A percentile compares a stretch with the other conserved stretches of the same genome.
Conservation (phyloP, 2,113 vertebrate species). For the Alaudala cheleensis region DNA sequence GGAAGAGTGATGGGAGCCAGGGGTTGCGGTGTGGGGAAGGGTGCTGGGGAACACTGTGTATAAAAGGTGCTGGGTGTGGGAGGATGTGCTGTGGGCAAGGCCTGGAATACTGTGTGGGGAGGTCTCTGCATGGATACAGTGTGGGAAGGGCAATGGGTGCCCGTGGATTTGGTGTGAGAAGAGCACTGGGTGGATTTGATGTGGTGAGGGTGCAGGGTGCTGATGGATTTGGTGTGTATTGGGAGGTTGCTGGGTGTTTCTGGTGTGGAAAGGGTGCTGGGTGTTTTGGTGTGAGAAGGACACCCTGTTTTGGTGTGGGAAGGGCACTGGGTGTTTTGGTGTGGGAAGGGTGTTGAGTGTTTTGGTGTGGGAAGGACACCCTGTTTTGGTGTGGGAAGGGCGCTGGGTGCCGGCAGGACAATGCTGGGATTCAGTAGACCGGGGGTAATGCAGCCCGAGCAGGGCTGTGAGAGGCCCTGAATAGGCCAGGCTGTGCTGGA, state of each 20-base stretch:
- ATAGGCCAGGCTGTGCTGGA: conserved; percentile 59
- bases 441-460: conserved; percentile 42
- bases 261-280: neutral
- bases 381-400: neutral
- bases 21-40: accelerated
- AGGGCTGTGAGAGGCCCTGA: conserved; percentile 56
- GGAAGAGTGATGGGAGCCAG: neutral
- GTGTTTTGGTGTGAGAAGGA: neutral
- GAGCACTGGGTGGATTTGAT: neutral
- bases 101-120: neutral
- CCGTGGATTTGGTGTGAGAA: neutral
- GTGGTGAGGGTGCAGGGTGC: neutral
- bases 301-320: neutral
- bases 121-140: neutral
- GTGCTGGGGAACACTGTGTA: neutral
- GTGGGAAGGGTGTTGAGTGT: too few relatives aligned
- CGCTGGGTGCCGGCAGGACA: conserved; percentile 21
- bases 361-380: neutral
- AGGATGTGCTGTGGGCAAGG: neutral
- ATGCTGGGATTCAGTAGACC: conserved; percentile 56
- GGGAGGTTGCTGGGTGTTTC: neutral
- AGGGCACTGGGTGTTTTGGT: too few relatives aligned
- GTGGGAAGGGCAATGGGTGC: neutral
- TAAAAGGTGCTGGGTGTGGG: neutral
- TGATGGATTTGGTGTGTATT: neutral